A percentile compares a stretch with the other conserved stretches of the same genome.
Conservation (phyloP, 1,140 invertebrate species). For the Eumeta japonica region DNA sequence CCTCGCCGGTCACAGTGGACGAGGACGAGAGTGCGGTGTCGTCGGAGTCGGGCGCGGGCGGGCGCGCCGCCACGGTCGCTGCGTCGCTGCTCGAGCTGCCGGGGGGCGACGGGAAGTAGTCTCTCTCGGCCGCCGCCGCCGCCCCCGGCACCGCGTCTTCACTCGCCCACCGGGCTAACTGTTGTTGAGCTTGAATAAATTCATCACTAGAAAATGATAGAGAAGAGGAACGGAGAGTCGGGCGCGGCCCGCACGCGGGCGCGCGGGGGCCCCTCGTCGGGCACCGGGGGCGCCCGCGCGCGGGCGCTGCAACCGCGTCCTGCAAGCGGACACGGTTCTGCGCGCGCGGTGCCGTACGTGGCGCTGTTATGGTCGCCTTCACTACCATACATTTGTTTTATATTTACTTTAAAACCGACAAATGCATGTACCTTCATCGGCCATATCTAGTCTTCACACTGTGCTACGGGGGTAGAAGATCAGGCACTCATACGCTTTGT, state of each 20-base stretch:
- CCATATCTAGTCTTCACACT: too few relatives aligned
- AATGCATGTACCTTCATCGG: too few relatives aligned
- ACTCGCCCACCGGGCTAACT: conserved; percentile 88
- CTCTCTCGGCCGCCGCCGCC: conserved; percentile 57
- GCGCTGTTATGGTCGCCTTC: too few relatives aligned
- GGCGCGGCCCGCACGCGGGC: conserved; percentile 27
- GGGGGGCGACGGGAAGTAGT: conserved; percentile 56
- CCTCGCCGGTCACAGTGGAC: conserved; percentile 21
- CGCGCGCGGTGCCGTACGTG: too few relatives aligned
- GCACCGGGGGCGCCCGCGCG: conserved; percentile 3
- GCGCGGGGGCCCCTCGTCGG: too few relatives aligned
- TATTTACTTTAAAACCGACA: too few relatives aligned
- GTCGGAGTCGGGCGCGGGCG: conserved; percentile 22
- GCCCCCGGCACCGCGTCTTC: conserved; percentile 75
- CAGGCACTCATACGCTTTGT: too few relatives aligned
- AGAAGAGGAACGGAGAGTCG: conserved; percentile 58
- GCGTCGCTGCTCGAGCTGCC: conserved; percentile 26
- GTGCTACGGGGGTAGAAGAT: too few relatives aligned
- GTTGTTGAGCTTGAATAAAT: conserved; percentile 92
- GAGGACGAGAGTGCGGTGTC: conserved; percentile 25
- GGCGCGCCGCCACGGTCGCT: conserved; percentile 25
- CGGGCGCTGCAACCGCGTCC: neutral
- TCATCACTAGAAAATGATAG: conserved; percentile 89
- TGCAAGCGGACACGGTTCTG: too few relatives aligned
- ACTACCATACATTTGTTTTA: too few relatives aligned